phyloP scores from a whole-genome alignment of 2,113 vertebrate genomes.

The Noctilio leporinus region DNA sequence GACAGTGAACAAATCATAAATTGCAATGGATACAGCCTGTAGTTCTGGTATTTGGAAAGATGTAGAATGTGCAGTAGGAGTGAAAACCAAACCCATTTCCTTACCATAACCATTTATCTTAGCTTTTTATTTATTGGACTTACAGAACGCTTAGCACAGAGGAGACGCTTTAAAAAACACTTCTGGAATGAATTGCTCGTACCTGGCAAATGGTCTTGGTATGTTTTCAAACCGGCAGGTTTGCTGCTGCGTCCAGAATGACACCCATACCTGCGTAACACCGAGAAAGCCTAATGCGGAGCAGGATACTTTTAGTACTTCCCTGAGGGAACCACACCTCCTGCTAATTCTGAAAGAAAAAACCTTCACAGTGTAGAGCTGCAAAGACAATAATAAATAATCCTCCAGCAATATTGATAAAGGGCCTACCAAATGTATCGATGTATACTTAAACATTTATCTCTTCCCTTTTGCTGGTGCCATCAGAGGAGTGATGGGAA shows the following conservation, averaged over 20 bases:
- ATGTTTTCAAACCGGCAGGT: not conserved
- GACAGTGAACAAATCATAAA: not conserved
- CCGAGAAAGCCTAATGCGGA: conserved; percentile 43
- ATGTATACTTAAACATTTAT: not conserved
- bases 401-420: not conserved
- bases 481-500: not conserved
- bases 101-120: not conserved
- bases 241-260: not conserved
- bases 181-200: conserved; percentile 1
- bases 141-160: not conserved
- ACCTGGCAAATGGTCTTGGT: conserved; percentile 50
- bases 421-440: not conserved
- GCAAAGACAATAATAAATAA: conserved; percentile 38
- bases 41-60: not conserved
- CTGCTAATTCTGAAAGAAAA: conserved; percentile 38
- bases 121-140: not conserved
- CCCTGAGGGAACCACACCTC: conserved; percentile 22
- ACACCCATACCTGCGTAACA: not conserved
- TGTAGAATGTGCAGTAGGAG: not conserved
- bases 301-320: conserved; percentile 38
- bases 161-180: not conserved
- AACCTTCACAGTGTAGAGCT: conserved; percentile 9
- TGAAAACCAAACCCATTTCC: not conserved
- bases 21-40: not conserved
- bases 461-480: not conserved